Base-by-base conservation (phyloP, 1,140 invertebrate species). In the Epicauta chinensis region DNA sequence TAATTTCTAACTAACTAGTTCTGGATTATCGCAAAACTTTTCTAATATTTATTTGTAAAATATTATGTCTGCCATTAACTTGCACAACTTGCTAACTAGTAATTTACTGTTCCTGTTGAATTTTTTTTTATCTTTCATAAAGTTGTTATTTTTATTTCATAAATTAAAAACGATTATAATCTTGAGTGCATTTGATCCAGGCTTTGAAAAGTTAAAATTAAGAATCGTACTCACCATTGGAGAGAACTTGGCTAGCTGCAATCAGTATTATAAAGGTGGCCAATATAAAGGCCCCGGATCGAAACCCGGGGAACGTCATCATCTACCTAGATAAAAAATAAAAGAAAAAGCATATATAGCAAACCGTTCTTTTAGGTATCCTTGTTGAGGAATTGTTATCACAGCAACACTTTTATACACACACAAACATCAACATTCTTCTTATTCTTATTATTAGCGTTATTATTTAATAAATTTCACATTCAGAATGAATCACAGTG, bases 171-270 rank as follows among this genome's bases (percentile, higher is more conserved):
- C n/a, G 23, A 23, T 23, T 23, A 23, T 23, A 16, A 36, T 49
- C 46, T 49, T 39, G 46, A 49, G 46, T 49, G 46, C 46, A 49
- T 49, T 38, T 37, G 37, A n/a, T 4, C 16, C 12, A n/a, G 17
- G 46, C 38, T 14, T 16, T 43, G 2, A 30, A 34, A n/a, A n/a
- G n/a, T n/a, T 16, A 11, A 16, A 34, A 48, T 29, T 38, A 44
- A 53, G 51, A 58, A 47, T 44, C 14, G 39, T 12, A 66, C 64
- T 66, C 58, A 66, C 64, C 64, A 43, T 59, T 64, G 38, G 62
- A 62, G 58, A 63, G 59, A 12, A 63, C 62, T 56, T 63, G 64
- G 23, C 61, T 51, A 35, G 57, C 50, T 30, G 60, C 54, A 34
- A 64, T 54, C 14, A 66, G 58, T 37, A 64, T 43, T 40, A 66